Conservation (phyloP, 2,113 vertebrate genomes). For the Ptilorrhoa leucosticta region DNA sequence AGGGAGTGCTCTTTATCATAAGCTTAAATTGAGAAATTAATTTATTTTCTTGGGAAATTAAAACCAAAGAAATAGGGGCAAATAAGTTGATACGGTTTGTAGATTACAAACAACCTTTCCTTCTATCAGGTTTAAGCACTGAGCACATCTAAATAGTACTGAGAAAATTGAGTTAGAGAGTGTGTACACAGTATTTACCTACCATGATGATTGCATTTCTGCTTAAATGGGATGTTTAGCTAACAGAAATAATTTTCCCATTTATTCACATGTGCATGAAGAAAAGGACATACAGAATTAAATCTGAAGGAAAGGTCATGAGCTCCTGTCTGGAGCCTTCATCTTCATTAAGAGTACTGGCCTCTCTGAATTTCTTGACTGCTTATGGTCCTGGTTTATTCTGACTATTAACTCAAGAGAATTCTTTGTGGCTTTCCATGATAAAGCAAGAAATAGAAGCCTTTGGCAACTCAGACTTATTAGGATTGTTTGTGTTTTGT, state of each 20-base stretch:
- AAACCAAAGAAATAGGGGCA: slow-evolving; percentile 11
- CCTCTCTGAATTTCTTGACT: background rate
- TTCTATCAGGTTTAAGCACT: slow-evolving; percentile 58
- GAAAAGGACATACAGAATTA: slow-evolving; percentile 69
- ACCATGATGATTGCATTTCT: slow-evolving; percentile 62
- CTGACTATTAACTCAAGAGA: background rate
- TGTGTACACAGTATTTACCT: slow-evolving; percentile 51
- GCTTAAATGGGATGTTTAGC: slow-evolving; percentile 44
- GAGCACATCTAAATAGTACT: slow-evolving; percentile 60
- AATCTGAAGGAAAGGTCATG: slow-evolving; percentile 58
- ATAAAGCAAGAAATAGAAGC: background rate
- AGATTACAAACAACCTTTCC: slow-evolving; percentile 8
- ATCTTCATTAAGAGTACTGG: slow-evolving; percentile 9
- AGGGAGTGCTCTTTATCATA: background rate
- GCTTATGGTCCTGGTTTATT: slow-evolving; percentile 28
- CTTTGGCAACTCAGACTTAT: background rate
- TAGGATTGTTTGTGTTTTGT: background rate
- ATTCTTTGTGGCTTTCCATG: background rate
- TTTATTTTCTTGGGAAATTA: slow-evolving; percentile 14
- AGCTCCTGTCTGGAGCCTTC: slow-evolving; percentile 13
- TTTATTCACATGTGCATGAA: slow-evolving; percentile 61
- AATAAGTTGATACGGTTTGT: slow-evolving; percentile 36
- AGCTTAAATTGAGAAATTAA: background rate
- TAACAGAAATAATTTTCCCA: slow-evolving; percentile 64
- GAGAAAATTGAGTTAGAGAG: slow-evolving; percentile 70